Base-by-base conservation (phyloP, 2,888 invertebrate species). In the Myathropa florea region DNA sequence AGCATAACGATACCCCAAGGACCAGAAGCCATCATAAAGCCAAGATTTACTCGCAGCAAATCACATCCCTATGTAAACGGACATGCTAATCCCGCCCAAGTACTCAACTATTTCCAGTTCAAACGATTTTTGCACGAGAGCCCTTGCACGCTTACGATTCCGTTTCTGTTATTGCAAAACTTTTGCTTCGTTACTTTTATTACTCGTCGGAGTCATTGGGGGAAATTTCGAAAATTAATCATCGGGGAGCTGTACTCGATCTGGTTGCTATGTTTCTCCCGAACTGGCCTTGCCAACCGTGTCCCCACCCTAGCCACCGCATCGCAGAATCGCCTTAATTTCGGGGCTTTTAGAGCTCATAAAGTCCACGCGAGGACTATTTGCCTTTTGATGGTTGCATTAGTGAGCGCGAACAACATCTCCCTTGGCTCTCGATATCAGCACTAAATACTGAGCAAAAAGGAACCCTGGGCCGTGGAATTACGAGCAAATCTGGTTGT, bases 221-320 rank as follows among this genome's bases (percentile, higher is more conserved):
- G 77, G 39, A 68, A 72, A 67, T 83, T 68, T 39, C 63, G 39
- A 65, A 57, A 79, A 79, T 72, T 68, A 78, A 83, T 79, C 72
- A 83, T 72, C 26, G 12, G 77, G 57, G 67, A 78, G 71, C 18
- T 55, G 57, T 79, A 71, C 64, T 78, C 46, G 63, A 71, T 61
- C 64, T 57, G 60, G 18, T 18, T 24, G 23, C 57, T 57, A 24
- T 28, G 26, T 21, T 39, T 33, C 23, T 1, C 23, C 21, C n/a
- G 46, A 39, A 71, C 12, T n/a, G 21, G 6, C 39, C 14, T 30
- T 21, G 57, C 4, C 30, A 46, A 7, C 3, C 24, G 55, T 6
- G 12, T 9, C n/a, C 33, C 24, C 57, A 1, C 36, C 23, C 70
- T 59, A n/a, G n/a, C n/a, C n/a, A n/a, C 28, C 6, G 33, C 46